These are phyloP conservation scores for Opisthocomus hoazin DNA, from an alignment of 2,113 vertebrate genomes.

Conservation along the genomic window DNA sequence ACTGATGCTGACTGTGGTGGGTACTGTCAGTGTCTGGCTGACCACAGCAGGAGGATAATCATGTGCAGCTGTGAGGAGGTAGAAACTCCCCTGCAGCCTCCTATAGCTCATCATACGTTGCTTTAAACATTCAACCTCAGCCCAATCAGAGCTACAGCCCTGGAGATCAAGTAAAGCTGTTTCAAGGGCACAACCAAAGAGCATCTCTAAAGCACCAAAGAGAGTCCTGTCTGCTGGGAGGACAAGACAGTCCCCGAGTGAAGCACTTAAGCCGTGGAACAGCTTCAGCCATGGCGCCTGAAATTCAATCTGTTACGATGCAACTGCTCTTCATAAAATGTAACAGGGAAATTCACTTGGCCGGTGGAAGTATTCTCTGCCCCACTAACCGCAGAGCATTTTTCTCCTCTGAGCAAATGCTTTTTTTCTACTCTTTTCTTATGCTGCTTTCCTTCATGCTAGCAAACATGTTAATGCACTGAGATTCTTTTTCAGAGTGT, in stretches of 20 bases:
- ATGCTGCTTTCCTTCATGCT: neutral
- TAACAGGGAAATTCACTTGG: neutral
- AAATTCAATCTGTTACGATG: neutral
- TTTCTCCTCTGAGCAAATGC: neutral
- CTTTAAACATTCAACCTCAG: neutral
- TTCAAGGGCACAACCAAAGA: neutral
- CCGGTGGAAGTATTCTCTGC: neutral
- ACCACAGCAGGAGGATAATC: neutral
- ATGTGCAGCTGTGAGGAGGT: neutral
- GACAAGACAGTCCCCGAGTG: neutral
- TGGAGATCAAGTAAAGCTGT: rapidly evolving
- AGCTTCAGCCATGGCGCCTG: neutral
- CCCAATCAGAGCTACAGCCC: neutral
- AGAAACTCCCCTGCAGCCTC: neutral
- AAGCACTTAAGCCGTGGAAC: neutral
- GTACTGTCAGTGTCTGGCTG: neutral
- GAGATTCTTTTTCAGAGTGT: neutral
- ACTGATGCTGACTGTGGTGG: neutral
- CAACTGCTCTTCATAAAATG: neutral
- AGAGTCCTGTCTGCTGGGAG: neutral
- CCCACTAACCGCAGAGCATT: neutral
- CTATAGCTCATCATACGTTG: rapidly evolving
- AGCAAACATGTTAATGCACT: rapidly evolving
- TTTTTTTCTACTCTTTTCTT: neutral
- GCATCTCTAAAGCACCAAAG: neutral